These are phyloP conservation scores for Aldabrachelys gigantea DNA, from an alignment of 2,113 vertebrate genomes.

Conservation along the genomic window DNA sequence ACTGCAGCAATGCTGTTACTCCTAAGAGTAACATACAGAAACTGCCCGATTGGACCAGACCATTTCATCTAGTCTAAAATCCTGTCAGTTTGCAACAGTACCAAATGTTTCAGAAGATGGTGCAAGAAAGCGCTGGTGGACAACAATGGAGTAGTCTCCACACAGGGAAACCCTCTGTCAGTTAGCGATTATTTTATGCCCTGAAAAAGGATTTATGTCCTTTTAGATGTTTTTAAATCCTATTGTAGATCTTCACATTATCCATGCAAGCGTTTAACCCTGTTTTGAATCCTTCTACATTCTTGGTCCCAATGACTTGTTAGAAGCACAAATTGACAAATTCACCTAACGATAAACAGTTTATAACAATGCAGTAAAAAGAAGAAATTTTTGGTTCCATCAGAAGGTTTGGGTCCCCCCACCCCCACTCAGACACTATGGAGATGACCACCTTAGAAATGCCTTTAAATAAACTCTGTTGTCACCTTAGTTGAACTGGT, in stretches of 20 bases:
- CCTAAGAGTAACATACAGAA: accelerated
- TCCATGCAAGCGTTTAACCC: neutral
- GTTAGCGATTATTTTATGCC: accelerated
- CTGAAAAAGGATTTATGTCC: neutral
- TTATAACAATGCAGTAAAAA: neutral
- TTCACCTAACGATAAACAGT: neutral
- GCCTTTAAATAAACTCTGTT: neutral
- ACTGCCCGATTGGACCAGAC: accelerated
- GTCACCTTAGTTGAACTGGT: neutral
- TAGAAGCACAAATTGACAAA: neutral
- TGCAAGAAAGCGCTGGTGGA: accelerated
- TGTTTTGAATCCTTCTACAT: neutral
- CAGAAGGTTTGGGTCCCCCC: neutral
- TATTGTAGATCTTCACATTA: neutral
- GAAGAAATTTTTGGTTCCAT: neutral
- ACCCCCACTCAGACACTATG: neutral
- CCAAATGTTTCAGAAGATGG: accelerated
- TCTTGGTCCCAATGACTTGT: neutral
- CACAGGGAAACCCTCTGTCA: neutral
- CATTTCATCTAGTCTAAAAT: neutral
- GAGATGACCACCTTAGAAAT: neutral
- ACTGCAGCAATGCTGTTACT: accelerated
- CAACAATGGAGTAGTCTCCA: neutral
- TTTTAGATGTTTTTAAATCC: accelerated
- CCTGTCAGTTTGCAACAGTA: neutral